Evolutionary conservation across 2,888 invertebrate species (phyloP).

Genomic region (Tuta absoluta): DNA sequence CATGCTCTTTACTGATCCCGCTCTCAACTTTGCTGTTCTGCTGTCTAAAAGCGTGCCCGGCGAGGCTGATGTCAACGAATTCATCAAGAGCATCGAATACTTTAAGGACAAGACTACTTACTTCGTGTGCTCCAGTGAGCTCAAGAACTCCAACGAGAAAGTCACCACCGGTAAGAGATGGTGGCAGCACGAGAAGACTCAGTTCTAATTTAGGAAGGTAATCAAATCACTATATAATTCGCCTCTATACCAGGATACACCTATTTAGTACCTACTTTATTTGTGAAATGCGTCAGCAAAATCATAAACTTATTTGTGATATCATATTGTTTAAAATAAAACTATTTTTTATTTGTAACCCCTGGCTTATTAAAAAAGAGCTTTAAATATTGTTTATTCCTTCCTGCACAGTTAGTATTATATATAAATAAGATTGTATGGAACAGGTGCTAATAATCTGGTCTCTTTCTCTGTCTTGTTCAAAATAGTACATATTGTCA

Average conservation of each 20-base stretch:
- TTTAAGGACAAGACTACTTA: conserved; percentile 13
- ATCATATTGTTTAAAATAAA: too few relatives aligned
- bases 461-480: too few relatives aligned
- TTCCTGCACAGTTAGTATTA: too few relatives aligned
- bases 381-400: too few relatives aligned
- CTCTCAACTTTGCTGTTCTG: background rate
- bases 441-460: too few relatives aligned
- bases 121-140: conserved; percentile 10
- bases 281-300: too few relatives aligned
- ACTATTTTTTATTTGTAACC: too few relatives aligned
- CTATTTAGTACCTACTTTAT: too few relatives aligned
- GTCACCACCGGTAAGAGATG: background rate
- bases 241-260: background rate
- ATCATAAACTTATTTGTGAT: too few relatives aligned
- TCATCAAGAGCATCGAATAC: conserved; percentile 4
- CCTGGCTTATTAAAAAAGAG: too few relatives aligned
- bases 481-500: too few relatives aligned
- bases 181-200: conserved; percentile 12
- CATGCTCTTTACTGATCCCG: background rate
- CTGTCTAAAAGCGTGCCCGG: background rate
- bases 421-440: too few relatives aligned
- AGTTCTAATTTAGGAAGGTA: conserved; percentile 1
- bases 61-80: background rate
- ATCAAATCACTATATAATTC: background rate
- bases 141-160: conserved; percentile 5